Conservation (phyloP, 2,797 vertebrate species). For the Sebastes paucispinis region DNA sequence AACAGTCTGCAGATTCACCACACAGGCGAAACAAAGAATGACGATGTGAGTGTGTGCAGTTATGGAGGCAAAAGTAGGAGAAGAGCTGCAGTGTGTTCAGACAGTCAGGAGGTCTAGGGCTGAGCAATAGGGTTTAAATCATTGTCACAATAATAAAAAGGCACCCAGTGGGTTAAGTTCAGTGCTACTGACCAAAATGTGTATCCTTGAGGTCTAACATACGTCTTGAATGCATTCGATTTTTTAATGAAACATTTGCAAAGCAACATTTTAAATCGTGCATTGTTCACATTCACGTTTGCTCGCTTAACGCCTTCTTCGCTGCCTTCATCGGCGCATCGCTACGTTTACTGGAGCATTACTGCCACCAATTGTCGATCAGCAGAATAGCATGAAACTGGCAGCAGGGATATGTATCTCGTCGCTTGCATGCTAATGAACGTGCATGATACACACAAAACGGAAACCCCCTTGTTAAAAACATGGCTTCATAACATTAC, state of each 20-base stretch:
- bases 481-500: not conserved
- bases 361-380: no score
- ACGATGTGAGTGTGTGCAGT: not conserved
- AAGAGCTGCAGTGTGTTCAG: not conserved
- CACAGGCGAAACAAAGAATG: not conserved
- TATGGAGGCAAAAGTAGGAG: not conserved
- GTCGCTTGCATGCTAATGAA: not conserved
- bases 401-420: not conserved
- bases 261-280: not conserved
- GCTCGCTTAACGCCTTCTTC: not conserved
- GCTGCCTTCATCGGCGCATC: not conserved
- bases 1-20: conserved; percentile 6
- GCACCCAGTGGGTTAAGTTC: not conserved
- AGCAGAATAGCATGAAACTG: not conserved
- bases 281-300: no score
- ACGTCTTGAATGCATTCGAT: not conserved
- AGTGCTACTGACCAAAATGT: not conserved
- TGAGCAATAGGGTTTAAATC: not conserved
- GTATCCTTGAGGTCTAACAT: not conserved
- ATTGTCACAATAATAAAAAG: not conserved
- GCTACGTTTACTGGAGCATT: not conserved
- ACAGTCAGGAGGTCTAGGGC: not conserved
- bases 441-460: not conserved
- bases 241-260: no score
- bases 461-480: not conserved